Evolutionary conservation across 2,888 invertebrate genomes (phyloP), one percentile per base, ranked within the genome.

Genomic region (Yponomeuta evonymella): DNA sequence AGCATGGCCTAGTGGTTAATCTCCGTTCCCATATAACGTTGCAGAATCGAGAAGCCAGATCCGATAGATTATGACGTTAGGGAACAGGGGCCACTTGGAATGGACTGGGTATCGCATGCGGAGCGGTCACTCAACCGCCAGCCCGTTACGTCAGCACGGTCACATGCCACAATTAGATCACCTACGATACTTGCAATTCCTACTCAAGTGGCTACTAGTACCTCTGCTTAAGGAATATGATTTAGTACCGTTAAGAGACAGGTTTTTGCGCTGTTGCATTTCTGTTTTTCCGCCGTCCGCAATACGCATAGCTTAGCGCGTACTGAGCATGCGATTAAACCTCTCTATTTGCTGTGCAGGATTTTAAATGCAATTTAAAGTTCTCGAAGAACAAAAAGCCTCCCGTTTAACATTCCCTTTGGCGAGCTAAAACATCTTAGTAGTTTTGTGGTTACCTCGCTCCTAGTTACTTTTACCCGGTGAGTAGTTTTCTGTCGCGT

Each of bases 281-380:
- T 51, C 29, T 30, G 69, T 63, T 69, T 69, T 70, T 65, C 66
- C 30, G 2, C 8, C 12, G n/a, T 23, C 23, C 30, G 48, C 30
- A 68, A 23, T 67, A 29, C n/a, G 58, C 43, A 62, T 70, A 15
- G 36, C 63, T 62, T n/a, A 36, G 43, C n/a, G 15, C 36, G 10
- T 68, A 51, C 43, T 69, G 75, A 72, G 73, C 73, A 77, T 76
- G 76, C 76, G 75, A 76, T 75, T 76, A 75, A 73, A 48, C 6
- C 63, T 23, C 12, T 70, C 12, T 66, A 75, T 76, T 74, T 76
- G 84, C 88, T 85, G 82, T 84, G 81, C 87, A 84, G 75, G 86
- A 86, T 88, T 89, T 89, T 85, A 89, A 90, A 91, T 88, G 88
- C 87, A 90, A 89, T 91, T 87, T 88, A 89, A 89, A 90, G 85